Evolutionary conservation across 2,888 invertebrate species (phyloP).

Genomic region (Cecidostiba fungosa): DNA sequence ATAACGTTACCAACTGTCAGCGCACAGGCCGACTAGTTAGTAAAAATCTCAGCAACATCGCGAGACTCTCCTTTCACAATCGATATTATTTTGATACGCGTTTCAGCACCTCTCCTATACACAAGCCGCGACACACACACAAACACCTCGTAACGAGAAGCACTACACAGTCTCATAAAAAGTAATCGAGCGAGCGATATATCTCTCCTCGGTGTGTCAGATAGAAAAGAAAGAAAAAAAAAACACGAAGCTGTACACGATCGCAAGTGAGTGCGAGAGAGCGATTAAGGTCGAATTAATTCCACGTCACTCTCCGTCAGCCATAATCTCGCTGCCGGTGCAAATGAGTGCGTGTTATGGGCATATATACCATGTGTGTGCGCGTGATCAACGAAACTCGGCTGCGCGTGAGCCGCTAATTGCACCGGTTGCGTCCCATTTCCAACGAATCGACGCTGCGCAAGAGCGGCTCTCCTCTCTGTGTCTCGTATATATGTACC

Average conservation of each 20-base stretch:
- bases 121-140: not conserved
- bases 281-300: slow-evolving; percentile 62
- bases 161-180: slow-evolving; percentile 30
- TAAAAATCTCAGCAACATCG: not conserved
- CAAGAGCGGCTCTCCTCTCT: not conserved
- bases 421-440: slow-evolving; percentile 52
- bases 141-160: not conserved
- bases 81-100: slow-evolving; percentile 36
- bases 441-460: slow-evolving; percentile 29
- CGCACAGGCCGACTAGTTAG: not conserved
- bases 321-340: slow-evolving; percentile 41
- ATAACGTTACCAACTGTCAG: too few relatives aligned
- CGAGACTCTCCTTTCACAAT: slow-evolving; percentile 32
- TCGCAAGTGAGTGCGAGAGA: not conserved
- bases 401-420: slow-evolving; percentile 41
- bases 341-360: slow-evolving; percentile 44
- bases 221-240: slow-evolving; percentile 18
- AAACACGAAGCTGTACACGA: not conserved
- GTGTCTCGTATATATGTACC: not conserved
- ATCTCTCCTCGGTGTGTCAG: not conserved
- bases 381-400: slow-evolving; percentile 29
- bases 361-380: not conserved
- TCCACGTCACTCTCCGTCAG: slow-evolving; percentile 40
- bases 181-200: slow-evolving; percentile 4
- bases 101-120: not conserved